Base-by-base conservation (phyloP, 2,888 invertebrate genomes). In the Idaea dimidiata region DNA sequence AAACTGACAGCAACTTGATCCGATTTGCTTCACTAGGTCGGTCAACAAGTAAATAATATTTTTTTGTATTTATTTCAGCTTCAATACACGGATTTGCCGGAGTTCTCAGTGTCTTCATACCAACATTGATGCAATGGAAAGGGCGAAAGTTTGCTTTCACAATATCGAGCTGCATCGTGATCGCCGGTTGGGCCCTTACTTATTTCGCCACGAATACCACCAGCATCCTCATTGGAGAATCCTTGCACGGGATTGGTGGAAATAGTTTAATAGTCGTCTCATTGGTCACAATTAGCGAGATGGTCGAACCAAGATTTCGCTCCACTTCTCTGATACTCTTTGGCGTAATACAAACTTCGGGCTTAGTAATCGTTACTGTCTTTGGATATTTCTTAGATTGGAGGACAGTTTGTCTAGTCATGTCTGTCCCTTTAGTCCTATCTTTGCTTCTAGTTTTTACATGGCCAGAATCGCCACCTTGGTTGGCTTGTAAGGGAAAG, bases 61-160 rank as follows among this genome's bases (percentile, higher is more conserved):
- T 18, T 17, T 53, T 43, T 18, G 7, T 43, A 43, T 57, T 14
- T 24, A 16, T 72, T 72, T 10, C 67, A 71, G 73, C 67, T n/a
- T 72, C 73, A 8, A 62, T 66, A 0, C 67, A 73, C 58, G 73
- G 73, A 14, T 43, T 73, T 1, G 72, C 68, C 16, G 73, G 73
- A 17, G 67, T 72, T 7, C 69, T 68, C 7, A 70, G 71, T 24
- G 17, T 70, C 16, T 54, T 71, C 6, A 65, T 73, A 61, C 71
- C 71, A 5, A 57, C 62, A 8, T 7, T 73, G 1, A 72, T 72
- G 72, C 72, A 73, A 61, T 60, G 60, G 60, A 59, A 53, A 53
- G 73, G 73, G 1, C 62, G 73, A 7, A 72, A 69, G 24, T 59
- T 65, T 0, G 64, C 71, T 17, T 72, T 70, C 62, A 60, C 71